Conservation (phyloP, 2,888 invertebrate species). For the Eudasyphora cyanicolor region DNA sequence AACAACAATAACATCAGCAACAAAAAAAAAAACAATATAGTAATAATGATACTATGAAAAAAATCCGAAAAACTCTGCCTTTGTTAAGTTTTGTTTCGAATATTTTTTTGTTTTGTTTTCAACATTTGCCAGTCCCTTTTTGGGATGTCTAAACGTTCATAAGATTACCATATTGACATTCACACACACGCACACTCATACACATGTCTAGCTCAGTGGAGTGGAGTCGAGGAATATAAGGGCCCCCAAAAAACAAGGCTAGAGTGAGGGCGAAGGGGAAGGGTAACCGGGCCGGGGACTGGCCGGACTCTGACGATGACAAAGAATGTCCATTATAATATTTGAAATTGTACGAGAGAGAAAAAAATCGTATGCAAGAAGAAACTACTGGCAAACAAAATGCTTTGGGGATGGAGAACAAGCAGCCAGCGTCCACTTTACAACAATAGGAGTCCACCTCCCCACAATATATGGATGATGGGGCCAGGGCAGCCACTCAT, state of each 20-base stretch:
- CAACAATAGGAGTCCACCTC: conserved; percentile 22
- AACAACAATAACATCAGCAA: not conserved
- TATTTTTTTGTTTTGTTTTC: conserved; percentile 36
- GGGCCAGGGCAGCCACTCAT: conserved; percentile 50
- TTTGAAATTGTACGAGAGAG: conserved; percentile 63
- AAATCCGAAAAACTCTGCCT: conserved; percentile 18
- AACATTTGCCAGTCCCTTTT: conserved; percentile 56
- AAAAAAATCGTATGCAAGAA: conserved; percentile 48
- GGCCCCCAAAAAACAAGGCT: not conserved
- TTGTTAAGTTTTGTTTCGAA: too few relatives aligned
- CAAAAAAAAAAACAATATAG: conserved; percentile 16
- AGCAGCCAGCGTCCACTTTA: conserved; percentile 34
- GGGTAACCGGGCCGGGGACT: not conserved
- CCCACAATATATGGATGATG: too few relatives aligned
- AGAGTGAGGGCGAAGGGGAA: not conserved
- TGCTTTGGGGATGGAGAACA: conserved; percentile 35
- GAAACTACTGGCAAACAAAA: conserved; percentile 31
- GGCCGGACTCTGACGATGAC: conserved; percentile 28
- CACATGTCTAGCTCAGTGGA: too few relatives aligned
- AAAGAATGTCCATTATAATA: conserved; percentile 64
- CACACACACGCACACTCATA: not conserved
- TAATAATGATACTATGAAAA: conserved; percentile 18
- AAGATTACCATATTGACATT: conserved; percentile 52
- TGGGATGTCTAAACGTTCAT: conserved; percentile 24
- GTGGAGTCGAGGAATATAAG: too few relatives aligned